A percentile compares a stretch with the other conserved stretches of the same genome.
phyloP scores from a whole-genome alignment of 2,113 vertebrate genomes.

The Nasalis larvatus region DNA sequence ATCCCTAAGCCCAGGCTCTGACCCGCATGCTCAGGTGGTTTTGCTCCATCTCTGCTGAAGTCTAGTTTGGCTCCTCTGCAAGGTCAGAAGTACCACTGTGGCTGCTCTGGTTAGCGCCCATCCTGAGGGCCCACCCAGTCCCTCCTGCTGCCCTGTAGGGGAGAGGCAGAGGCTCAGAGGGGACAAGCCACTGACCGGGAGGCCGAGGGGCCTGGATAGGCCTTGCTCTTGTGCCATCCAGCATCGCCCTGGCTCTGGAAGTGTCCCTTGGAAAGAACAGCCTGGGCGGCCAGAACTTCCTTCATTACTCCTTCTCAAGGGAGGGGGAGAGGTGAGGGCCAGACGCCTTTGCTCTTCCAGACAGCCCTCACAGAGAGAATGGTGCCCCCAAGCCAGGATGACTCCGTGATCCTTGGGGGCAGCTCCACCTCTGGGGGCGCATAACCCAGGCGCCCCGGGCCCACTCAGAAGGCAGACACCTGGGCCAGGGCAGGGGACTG shows the following conservation, averaged over 20 bases:
- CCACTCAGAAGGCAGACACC: neutral
- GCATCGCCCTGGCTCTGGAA: neutral
- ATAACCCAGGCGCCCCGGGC: neutral
- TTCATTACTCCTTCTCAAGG: neutral
- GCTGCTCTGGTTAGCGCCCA: neutral
- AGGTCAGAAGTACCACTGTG: neutral
- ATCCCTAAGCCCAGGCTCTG: neutral
- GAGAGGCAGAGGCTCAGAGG: neutral
- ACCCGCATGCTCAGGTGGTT: fast-evolving
- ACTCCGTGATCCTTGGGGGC: neutral
- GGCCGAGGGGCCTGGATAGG: neutral
- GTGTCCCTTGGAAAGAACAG: neutral
- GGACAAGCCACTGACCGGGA: neutral
- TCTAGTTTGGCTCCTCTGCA: neutral
- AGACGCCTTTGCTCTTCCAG: neutral
- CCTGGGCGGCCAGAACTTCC: neutral
- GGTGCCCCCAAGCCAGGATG: neutral
- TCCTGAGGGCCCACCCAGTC: neutral
- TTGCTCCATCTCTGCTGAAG: too few species aligned
- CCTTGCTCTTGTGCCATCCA: neutral
- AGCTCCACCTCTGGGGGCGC: neutral
- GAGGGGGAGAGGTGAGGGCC: neutral
- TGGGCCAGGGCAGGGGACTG: neutral
- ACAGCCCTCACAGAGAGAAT: neutral
- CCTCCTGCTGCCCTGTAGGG: neutral